Percentiles rank a stretch among this genome's conserved stretches.
Evolutionary conservation across 2,113 vertebrate species (phyloP).

Genomic region (Dendrocopos noguchii): DNA sequence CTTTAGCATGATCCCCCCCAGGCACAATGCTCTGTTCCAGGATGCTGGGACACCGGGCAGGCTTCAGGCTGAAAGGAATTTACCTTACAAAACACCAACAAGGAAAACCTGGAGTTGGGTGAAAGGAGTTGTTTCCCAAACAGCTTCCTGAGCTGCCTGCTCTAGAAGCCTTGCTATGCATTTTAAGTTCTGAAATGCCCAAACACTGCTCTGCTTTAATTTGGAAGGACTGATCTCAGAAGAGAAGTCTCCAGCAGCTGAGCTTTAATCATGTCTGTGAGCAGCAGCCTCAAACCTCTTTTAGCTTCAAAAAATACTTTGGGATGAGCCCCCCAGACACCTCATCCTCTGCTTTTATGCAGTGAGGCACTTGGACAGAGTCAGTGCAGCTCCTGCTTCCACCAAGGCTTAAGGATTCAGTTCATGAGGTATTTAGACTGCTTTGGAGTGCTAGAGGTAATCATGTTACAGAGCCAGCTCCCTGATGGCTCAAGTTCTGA

Average conservation of each 20-base stretch:
- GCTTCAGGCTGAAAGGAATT: neutral
- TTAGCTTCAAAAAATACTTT: neutral
- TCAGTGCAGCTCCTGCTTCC: neutral
- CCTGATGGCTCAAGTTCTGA: neutral
- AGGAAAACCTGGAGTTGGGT: too few species aligned
- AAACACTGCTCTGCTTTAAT: neutral
- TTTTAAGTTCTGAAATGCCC: neutral
- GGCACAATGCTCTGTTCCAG: rapidly evolving
- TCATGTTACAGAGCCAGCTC: neutral
- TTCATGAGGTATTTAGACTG: neutral
- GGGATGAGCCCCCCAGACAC: neutral
- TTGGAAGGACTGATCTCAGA: neutral
- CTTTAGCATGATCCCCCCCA: neutral
- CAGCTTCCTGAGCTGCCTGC: neutral
- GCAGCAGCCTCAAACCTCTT: neutral
- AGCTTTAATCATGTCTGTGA: neutral
- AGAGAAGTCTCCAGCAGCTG: neutral
- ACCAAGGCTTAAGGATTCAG: neutral
- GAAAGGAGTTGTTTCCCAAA: rapidly evolving
- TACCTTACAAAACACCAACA: neutral
- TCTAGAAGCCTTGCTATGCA: neutral
- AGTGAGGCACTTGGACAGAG: neutral
- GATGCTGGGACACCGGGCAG: neutral
- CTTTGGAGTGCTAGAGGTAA: neutral
- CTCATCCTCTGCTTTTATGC: neutral